Conservation (phyloP, 2,797 vertebrate species). For the Clarias platycephalus region DNA sequence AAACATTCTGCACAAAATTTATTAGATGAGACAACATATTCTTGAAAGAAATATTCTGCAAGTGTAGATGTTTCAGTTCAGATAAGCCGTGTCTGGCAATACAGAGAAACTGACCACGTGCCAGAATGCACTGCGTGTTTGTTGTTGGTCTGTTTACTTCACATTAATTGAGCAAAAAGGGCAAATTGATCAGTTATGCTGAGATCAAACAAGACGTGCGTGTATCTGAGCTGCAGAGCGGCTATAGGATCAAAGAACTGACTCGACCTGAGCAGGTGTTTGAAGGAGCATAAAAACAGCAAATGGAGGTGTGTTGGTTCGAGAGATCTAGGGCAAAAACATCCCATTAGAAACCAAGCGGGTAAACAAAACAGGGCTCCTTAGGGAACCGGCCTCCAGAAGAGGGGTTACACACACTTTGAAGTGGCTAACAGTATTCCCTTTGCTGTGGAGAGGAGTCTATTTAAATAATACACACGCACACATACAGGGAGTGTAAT, state of each 20-base stretch:
- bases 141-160: conserved; percentile 44
- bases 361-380: conserved; percentile 77
- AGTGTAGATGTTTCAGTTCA: background rate
- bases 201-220: conserved; percentile 67
- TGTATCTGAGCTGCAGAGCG: conserved; percentile 48
- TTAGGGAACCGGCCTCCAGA: conserved; percentile 66
- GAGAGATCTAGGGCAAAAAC: conserved; percentile 62
- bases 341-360: conserved; percentile 74
- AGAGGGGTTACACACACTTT: conserved; percentile 65
- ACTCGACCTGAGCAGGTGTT: conserved; percentile 48
- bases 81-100: background rate
- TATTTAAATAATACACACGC: conserved; percentile 72
- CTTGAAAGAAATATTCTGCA: background rate
- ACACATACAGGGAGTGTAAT: conserved; percentile 14
- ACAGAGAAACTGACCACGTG: conserved; percentile 20
- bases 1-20: background rate
- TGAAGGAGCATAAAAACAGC: conserved; percentile 45
- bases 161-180: conserved; percentile 48
- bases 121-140: conserved; percentile 16
- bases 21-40: background rate
- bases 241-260: conserved; percentile 49
- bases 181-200: conserved; percentile 41
- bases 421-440: conserved; percentile 74
- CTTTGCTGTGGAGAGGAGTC: conserved; percentile 68
- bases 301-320: conserved; percentile 42